Base-by-base conservation (phyloP, 2,888 invertebrate species). In the Pogonocherus hispidulus region DNA sequence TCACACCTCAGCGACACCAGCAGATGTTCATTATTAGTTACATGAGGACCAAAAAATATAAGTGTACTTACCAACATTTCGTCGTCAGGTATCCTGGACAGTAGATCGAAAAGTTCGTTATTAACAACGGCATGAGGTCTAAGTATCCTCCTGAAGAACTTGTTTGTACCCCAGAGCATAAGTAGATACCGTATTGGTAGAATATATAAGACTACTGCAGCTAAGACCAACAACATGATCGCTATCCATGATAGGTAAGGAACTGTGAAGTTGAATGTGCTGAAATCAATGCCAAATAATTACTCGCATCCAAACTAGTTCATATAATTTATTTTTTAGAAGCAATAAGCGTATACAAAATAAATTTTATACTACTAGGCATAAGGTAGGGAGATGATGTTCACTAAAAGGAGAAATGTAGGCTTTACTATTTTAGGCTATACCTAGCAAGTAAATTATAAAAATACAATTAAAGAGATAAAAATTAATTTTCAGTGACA, bases 211-310 rank as follows among this genome's bases (percentile, higher is more conserved):
- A 98, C 92, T 59, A 94, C 75, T 77, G 92, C 91, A 9, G 91
- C 94, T 55, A 91, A 87, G 67, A 92, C 84, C 59, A 97, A 86
- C 79, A 95, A 89, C 44, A 93, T 86, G 77, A 98, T 93, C 16
- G 97, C 96, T 85, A 99, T 88, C 88, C 94, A 95, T 80, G 98
- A 97, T 77, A 99, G 87, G 88, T 97, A 98, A 71, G 98, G 97
- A 84, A 98, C 94, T 69, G 97, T 96, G 88, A 98, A 99, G 86
- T 98, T 97, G 87, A 97, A 96, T 68, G 97, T 92, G 87, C 97
- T 97, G 89, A 71, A 77, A 76, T 72, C 69, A n/a, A 47, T 14
- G 16, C n/a, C 5, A 9, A 23, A 23, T 23, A 23, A 4, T 23
- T 23, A 6, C 6, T 23, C 6, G 23, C n/a, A n/a, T n/a, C n/a